Conservation (phyloP, 2,797 vertebrate species). For the Garrulus glandarius region DNA sequence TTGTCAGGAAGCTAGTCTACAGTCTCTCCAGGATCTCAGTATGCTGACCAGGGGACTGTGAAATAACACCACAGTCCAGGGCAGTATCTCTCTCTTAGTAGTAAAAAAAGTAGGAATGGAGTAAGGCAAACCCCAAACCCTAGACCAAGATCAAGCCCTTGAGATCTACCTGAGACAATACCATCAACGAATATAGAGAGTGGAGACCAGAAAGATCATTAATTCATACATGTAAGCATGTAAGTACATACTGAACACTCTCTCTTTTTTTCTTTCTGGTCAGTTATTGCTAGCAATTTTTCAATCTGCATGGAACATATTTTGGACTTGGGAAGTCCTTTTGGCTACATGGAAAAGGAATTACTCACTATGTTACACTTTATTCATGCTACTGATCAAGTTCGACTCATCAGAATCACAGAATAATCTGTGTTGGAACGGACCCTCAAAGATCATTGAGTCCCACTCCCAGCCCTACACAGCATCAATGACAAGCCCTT, state of each 20-base stretch:
- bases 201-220: neutral
- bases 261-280: neutral
- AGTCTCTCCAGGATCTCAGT: neutral
- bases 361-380: neutral
- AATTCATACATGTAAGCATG: neutral
- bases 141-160: neutral
- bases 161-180: neutral
- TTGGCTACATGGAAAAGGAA: neutral
- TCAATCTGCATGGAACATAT: neutral
- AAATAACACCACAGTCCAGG: neutral
- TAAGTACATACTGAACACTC: neutral
- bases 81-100: neutral
- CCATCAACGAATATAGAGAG: rapidly evolving
- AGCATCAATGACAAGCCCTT: neutral
- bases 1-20: neutral
- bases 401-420: neutral
- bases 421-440: neutral
- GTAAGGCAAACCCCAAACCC: neutral
- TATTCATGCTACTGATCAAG: neutral
- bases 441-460: neutral
- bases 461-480: neutral
- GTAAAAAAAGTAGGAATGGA: neutral
- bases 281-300: neutral
- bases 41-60: neutral
- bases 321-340: neutral